Conservation (phyloP, 2,797 vertebrate genomes). For the Lates japonicus region DNA sequence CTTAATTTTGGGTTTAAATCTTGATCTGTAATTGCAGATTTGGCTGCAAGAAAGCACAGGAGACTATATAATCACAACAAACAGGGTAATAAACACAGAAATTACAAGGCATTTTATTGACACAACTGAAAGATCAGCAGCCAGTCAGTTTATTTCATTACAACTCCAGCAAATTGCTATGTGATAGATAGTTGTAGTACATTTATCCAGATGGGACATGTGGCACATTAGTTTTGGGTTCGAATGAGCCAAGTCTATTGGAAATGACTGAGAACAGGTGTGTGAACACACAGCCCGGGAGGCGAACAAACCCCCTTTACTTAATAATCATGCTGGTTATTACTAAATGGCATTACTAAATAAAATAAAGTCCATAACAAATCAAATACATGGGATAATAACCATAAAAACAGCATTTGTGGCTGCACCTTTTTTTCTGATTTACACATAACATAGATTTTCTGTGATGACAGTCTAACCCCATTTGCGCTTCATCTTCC, state of each 20-base stretch:
- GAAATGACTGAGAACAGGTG: background rate
- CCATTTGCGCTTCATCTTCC: constrained; percentile 48
- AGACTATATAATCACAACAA: constrained; percentile 5
- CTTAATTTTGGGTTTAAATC: constrained; percentile 7
- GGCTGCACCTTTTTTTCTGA: constrained; percentile 19
- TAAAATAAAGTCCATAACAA: background rate
- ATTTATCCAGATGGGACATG: background rate
- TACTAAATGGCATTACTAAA: background rate
- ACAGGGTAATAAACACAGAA: constrained; percentile 2
- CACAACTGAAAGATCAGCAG: background rate
- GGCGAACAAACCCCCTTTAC: background rate
- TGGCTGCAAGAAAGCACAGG: background rate
- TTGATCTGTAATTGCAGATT: constrained; percentile 23
- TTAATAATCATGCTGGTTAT: background rate
- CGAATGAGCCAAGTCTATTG: background rate
- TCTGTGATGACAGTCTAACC: constrained; percentile 37
- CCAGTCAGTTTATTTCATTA: background rate
- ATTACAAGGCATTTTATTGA: constrained; percentile 8
- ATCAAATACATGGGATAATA: constrained; percentile 11
- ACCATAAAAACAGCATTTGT: constrained; percentile 18
- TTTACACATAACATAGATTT: constrained; percentile 33
- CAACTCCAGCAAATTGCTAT: background rate
- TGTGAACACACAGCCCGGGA: background rate
- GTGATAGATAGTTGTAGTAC: background rate
- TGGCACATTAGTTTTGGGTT: background rate